Evolutionary conservation across 2,888 invertebrate species (phyloP).

Genomic region (Patella depressa): DNA sequence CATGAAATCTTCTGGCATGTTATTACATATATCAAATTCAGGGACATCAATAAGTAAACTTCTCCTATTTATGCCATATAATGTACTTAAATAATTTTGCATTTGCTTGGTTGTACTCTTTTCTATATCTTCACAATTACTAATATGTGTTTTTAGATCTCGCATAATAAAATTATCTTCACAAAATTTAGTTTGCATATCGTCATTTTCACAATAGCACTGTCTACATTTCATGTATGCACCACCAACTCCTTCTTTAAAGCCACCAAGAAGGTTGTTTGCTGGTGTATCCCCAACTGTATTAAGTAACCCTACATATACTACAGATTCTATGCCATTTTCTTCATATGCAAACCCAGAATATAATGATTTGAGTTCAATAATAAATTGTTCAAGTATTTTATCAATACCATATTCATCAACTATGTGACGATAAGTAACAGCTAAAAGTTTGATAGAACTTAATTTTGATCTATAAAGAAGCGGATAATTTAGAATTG

Average conservation of each 20-base stretch:
- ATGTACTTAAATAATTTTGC: too few relatives aligned
- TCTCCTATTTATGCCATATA: not conserved
- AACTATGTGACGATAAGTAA: not conserved
- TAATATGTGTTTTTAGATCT: not conserved
- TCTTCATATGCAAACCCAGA: not conserved
- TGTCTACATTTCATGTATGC: not conserved
- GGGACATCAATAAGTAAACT: not conserved
- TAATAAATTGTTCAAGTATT: not conserved
- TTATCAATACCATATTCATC: not conserved
- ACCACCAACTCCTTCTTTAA: not conserved
- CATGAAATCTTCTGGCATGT: not conserved
- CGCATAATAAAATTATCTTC: not conserved
- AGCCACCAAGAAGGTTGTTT: not conserved
- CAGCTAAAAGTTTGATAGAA: not conserved
- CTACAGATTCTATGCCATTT: not conserved
- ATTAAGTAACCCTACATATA: not conserved
- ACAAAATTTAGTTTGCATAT: not conserved
- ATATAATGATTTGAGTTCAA: not conserved
- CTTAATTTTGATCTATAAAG: not conserved
- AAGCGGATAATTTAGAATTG: not conserved
- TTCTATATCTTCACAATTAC: not conserved
- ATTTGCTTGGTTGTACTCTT: not conserved
- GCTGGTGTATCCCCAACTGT: not conserved
- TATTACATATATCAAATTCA: not conserved
- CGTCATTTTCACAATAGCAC: not conserved